Percentiles rank a stretch among this genome's conserved stretches.
These are phyloP conservation scores for Drosophila maculinotata DNA, from an alignment of 2,888 invertebrate species.

Conservation along the genomic window DNA sequence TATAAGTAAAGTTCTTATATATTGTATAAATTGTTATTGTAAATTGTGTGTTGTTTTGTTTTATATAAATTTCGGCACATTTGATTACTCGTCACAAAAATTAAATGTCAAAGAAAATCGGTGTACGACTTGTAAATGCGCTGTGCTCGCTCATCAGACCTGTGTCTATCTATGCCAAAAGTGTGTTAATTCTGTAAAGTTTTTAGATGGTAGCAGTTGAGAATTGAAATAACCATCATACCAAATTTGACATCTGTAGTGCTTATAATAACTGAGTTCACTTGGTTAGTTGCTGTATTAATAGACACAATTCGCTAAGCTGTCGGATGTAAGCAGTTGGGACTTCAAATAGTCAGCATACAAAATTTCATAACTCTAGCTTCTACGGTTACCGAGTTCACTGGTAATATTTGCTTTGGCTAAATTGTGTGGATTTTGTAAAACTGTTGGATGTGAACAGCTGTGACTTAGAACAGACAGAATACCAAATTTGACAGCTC, in stretches of 20 bases:
- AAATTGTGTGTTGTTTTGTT: slow-evolving; percentile 71
- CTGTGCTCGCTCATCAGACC: slow-evolving; percentile 5
- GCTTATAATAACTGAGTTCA: slow-evolving; percentile 12
- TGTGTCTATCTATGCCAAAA: too few relatives aligned
- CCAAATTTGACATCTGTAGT: not conserved
- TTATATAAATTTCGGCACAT: slow-evolving; percentile 71
- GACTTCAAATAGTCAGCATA: too few relatives aligned
- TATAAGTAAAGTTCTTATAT: slow-evolving; percentile 60
- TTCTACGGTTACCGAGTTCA: too few relatives aligned
- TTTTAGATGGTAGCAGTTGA: too few relatives aligned
- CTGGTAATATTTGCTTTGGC: too few relatives aligned
- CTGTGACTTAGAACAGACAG: not conserved
- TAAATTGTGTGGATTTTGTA: too few relatives aligned
- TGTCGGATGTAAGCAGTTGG: too few relatives aligned
- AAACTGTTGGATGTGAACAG: too few relatives aligned
- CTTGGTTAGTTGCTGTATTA: not conserved
- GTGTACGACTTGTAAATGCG: slow-evolving; percentile 46
- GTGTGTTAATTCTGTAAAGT: too few relatives aligned
- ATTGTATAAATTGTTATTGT: slow-evolving; percentile 70
- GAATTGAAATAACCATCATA: not conserved
- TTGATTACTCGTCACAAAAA: slow-evolving; percentile 53
- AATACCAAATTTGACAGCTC: not conserved
- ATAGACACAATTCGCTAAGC: slow-evolving; percentile 1
- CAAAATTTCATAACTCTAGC: too few relatives aligned
- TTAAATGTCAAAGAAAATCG: slow-evolving; percentile 38